Conservation (phyloP, 2,797 vertebrate genomes). For the Myripristis murdjan region DNA sequence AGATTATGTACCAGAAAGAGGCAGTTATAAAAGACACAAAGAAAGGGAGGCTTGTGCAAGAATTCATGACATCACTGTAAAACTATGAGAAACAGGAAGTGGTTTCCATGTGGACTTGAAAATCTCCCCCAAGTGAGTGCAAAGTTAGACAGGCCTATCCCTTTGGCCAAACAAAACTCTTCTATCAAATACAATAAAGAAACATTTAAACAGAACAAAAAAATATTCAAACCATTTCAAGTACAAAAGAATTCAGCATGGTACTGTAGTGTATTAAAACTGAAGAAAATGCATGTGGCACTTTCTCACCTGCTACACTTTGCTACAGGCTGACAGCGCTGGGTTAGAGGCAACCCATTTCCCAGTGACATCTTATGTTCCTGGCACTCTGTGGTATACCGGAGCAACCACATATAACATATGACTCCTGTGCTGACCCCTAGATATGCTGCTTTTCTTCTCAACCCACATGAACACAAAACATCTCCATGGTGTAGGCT, state of each 20-base stretch:
- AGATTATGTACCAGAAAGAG: conserved; percentile 68
- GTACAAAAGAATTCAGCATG: background rate
- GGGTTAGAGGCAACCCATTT: background rate
- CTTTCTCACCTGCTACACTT: background rate
- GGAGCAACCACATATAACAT: conserved; percentile 15
- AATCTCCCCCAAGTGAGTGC: conserved; percentile 66
- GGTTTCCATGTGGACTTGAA: conserved; percentile 78
- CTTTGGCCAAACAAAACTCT: conserved; percentile 39
- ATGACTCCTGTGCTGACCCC: conserved; percentile 34
- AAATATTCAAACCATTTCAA: background rate
- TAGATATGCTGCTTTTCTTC: conserved; percentile 27
- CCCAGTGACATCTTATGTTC: background rate
- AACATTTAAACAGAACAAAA: conserved; percentile 26
- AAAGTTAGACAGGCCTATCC: conserved; percentile 63
- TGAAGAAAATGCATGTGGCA: background rate
- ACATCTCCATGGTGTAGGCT: conserved; percentile 15
- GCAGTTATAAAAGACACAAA: conserved; percentile 74
- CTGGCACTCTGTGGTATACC: background rate
- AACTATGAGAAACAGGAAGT: conserved; percentile 85
- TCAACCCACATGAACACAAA: conserved; percentile 15
- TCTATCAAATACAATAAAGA: conserved; percentile 24
- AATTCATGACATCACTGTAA: conserved; percentile 82
- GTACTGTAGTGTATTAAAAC: background rate
- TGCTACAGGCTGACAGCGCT: background rate
- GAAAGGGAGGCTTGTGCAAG: conserved; percentile 76